Conservation (phyloP, 2,113 vertebrate genomes). For the Alectura lathami region DNA sequence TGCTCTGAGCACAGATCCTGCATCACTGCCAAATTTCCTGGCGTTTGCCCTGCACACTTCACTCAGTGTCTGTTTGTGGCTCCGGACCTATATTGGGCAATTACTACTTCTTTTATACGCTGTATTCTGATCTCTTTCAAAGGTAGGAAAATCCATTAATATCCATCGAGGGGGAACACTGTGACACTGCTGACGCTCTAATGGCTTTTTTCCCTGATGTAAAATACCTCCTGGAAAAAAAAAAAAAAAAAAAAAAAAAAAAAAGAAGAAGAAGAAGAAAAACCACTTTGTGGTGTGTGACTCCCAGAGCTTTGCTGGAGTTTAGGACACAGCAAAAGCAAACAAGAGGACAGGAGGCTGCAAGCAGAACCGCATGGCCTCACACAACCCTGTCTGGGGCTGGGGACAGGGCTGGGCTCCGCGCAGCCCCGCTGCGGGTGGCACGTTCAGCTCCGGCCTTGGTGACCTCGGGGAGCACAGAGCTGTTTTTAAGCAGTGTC, state of each 20-base stretch:
- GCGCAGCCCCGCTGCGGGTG: too few species aligned
- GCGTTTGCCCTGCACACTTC: not conserved
- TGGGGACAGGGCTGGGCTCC: not conserved
- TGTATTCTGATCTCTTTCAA: not conserved
- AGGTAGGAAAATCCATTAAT: constrained; percentile 31
- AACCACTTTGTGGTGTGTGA: not conserved
- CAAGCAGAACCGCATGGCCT: not conserved
- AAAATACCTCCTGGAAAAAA: constrained; percentile 29
- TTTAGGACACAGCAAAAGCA: not conserved
- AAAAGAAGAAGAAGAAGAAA: not conserved
- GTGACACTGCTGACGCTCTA: not conserved
- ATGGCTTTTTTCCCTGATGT: constrained; percentile 8
- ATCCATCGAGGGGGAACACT: not conserved
- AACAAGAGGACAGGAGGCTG: not conserved
- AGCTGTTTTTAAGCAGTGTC: not conserved
- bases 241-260: not conserved
- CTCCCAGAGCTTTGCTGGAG: not conserved
- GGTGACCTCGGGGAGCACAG: too few species aligned
- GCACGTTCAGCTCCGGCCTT: too few species aligned
- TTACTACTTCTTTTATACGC: not conserved
- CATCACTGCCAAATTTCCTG: not conserved
- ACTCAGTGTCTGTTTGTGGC: not conserved
- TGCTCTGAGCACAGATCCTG: not conserved
- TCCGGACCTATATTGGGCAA: not conserved
- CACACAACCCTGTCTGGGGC: not conserved